Evolutionary conservation across 2,888 invertebrate genomes (phyloP).

Genomic region (Phengaris arion): DNA sequence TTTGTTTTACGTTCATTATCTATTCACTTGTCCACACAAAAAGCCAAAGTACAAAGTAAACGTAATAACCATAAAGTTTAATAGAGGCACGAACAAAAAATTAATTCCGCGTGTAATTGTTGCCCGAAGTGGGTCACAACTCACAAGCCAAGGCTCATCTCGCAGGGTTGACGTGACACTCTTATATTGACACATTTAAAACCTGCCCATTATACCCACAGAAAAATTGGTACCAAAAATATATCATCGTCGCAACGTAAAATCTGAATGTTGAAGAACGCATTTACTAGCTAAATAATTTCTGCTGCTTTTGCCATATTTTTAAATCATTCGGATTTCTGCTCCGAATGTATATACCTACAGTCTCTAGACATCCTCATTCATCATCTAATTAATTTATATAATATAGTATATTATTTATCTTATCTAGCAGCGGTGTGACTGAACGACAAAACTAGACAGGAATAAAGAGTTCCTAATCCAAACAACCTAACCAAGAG

Average conservation of each 20-base stretch:
- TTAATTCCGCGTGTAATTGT: conserved; percentile 35
- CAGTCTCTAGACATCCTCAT: neutral
- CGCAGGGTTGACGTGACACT: conserved; percentile 33
- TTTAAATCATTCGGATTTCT: neutral
- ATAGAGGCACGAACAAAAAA: conserved; percentile 34
- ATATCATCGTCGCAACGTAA: neutral
- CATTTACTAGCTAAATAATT: neutral
- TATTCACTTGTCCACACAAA: conserved; percentile 6
- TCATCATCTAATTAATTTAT: too few relatives aligned
- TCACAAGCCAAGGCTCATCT: conserved; percentile 41
- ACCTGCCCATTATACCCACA: neutral
- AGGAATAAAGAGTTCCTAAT: too few relatives aligned
- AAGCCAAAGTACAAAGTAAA: conserved; percentile 3
- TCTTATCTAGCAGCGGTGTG: too few relatives aligned
- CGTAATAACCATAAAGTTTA: conserved; percentile 31
- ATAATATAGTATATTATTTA: too few relatives aligned
- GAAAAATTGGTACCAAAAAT: neutral
- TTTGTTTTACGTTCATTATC: conserved; percentile 1
- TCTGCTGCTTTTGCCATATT: neutral
- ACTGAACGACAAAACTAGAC: too few relatives aligned
- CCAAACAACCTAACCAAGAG: too few relatives aligned
- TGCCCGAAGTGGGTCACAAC: conserved; percentile 42
- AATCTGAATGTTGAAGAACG: neutral
- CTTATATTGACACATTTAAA: neutral
- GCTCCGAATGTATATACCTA: neutral